Evolutionary conservation across 1,140 invertebrate species (phyloP).

Genomic region (Druon quercuslanigerum): DNA sequence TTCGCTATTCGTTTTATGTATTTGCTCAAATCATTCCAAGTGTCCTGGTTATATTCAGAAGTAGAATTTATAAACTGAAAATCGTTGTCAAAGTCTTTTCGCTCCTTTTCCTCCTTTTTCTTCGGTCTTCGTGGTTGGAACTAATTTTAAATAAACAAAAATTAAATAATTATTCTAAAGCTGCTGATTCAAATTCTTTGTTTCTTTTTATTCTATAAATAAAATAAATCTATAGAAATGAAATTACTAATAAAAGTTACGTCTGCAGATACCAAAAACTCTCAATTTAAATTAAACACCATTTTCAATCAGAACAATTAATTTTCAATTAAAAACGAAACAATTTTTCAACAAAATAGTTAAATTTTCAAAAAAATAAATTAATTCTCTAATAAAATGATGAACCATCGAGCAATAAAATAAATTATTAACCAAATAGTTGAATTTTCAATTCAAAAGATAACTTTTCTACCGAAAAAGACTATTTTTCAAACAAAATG

Average conservation of each 20-base stretch:
- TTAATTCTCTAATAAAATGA: too few relatives aligned
- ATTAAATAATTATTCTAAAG: slow-evolving; percentile 42
- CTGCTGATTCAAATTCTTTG: not conserved
- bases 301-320: too few relatives aligned
- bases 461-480: too few relatives aligned
- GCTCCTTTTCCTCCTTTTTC: slow-evolving; percentile 81
- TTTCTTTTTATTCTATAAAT: not conserved
- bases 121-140: slow-evolving; percentile 87
- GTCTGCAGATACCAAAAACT: too few relatives aligned
- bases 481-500: too few relatives aligned
- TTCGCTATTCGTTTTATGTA: slow-evolving; percentile 88
- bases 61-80: slow-evolving; percentile 85
- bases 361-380: too few relatives aligned
- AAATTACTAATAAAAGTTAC: not conserved
- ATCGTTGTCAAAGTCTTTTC: slow-evolving; percentile 83
- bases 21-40: slow-evolving; percentile 90
- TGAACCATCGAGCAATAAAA: too few relatives aligned
- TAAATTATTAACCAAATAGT: too few relatives aligned
- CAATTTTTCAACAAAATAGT: too few relatives aligned
- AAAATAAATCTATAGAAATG: not conserved
- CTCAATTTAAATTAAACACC: too few relatives aligned
- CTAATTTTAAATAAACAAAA: slow-evolving; percentile 69
- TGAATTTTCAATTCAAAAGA: too few relatives aligned
- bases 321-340: too few relatives aligned
- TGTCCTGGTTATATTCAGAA: slow-evolving; percentile 86